These are phyloP conservation scores for Ectropis grisescens DNA, from an alignment of 1,140 invertebrate species.

Conservation along the genomic window DNA sequence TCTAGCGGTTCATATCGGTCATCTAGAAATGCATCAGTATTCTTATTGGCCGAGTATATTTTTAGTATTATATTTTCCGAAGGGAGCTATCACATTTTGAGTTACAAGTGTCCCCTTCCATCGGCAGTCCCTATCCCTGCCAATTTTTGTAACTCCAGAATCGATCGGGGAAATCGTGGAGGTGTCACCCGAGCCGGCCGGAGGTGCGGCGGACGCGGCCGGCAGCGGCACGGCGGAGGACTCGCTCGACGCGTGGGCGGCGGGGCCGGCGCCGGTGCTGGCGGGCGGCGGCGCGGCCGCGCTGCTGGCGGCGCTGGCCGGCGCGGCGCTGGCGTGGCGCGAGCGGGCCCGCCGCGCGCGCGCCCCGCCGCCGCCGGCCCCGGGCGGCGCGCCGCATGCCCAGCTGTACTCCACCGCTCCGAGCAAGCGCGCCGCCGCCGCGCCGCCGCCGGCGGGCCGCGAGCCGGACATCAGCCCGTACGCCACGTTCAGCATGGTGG, in stretches of 20 bases:
- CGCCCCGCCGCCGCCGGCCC: conserved; percentile 7
- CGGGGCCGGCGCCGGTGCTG: conserved; percentile 15
- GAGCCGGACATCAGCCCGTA: conserved; percentile 82
- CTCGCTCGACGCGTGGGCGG: conserved; percentile 3
- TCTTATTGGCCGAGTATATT: too few species aligned
- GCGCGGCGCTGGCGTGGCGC: conserved; percentile 14
- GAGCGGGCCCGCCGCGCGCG: conserved; percentile 11
- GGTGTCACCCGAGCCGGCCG: conserved; percentile 21
- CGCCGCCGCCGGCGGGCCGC: conserved; percentile 21
- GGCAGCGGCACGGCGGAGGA: conserved; percentile 9
- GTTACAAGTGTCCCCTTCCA: too few species aligned
- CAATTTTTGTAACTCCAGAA: too few species aligned
- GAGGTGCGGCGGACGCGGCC: conserved; percentile 13
- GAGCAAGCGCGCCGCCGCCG: conserved; percentile 27
- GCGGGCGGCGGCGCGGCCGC: conserved; percentile 13
- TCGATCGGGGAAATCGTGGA: conserved; percentile 33
- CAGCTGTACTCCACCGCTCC: conserved; percentile 32
- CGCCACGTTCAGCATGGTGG: conserved; percentile 83
- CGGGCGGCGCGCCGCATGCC: conserved; percentile 8
- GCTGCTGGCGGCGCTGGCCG: conserved; percentile 10
- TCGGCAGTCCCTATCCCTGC: too few species aligned
- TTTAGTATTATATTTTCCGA: too few species aligned
- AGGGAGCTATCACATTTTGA: too few species aligned
- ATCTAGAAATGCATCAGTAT: too few species aligned
- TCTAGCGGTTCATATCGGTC: too few species aligned